These are phyloP conservation scores for Scalopus aquaticus DNA, from an alignment of 2,113 vertebrate species.

Conservation along the genomic window DNA sequence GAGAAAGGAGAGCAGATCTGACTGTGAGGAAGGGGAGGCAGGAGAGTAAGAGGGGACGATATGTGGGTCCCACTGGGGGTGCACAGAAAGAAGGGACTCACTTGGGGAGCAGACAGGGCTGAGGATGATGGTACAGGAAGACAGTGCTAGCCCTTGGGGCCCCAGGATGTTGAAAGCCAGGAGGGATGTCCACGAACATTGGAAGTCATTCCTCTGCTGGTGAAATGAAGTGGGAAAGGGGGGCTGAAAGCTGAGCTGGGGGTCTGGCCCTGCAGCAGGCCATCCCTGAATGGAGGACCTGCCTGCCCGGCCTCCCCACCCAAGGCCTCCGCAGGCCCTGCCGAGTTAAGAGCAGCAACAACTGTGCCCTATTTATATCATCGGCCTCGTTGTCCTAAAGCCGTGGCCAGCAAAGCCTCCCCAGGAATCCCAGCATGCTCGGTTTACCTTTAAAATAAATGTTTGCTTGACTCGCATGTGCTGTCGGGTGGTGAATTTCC, in stretches of 20 bases:
- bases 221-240: neutral
- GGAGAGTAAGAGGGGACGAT: neutral
- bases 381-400: constrained; percentile 78
- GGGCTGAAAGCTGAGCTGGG: neutral
- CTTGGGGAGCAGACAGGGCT: fast-evolving
- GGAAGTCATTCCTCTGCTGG: neutral
- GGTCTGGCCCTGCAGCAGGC: neutral
- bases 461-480: constrained; percentile 75
- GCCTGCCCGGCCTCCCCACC: neutral
- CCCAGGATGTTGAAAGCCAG: fast-evolving
- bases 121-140: neutral
- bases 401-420: constrained; percentile 72
- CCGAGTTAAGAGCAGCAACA: constrained; percentile 78
- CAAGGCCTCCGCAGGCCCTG: constrained; percentile 56
- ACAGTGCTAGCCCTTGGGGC: fast-evolving
- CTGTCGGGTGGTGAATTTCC: neutral
- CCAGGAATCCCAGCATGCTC: constrained; percentile 56
- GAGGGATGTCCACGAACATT: neutral
- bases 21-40: neutral
- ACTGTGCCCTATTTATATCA: constrained; percentile 86
- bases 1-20: too few relatives aligned
- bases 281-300: fast-evolving
- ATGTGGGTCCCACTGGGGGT: neutral
- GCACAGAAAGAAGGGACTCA: neutral
- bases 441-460: constrained; percentile 80